Base-by-base conservation (phyloP, 2,797 vertebrate species). In the Molossus molossus region DNA sequence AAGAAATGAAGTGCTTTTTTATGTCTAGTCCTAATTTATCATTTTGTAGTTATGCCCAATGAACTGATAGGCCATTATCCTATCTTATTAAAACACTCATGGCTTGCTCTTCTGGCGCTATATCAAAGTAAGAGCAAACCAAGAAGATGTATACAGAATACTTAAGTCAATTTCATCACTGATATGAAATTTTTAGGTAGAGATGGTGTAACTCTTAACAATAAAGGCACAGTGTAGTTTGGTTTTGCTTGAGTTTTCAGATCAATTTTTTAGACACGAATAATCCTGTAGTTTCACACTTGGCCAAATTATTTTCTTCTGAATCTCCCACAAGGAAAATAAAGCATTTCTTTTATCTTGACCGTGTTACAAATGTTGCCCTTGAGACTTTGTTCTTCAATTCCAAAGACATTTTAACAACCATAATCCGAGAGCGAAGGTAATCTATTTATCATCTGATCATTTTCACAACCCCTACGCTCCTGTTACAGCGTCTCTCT, bases 221-320 rank as follows among this genome's bases (percentile, higher is more conserved):
- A 72, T 85, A 57, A 58, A 92, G 20, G 40, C 27, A 80, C 64
- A 94, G 67, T 58, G 29, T 21, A 29, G 58, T 77, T 92, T 53
- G 58, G 69, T 83, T 92, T 72, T 55, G 13, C 60, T 79, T 90
- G 70, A 60, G 64, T 83, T 95, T 96, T 85, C 64, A 93, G 37
- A 95, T 95, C 87, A 37, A 64, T 73, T 45, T 90, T 73, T 70
- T 72, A 90, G 82, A 89, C 25, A 82, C 76, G 53, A 72, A 73
- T 89, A 89, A 95, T 88, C 45, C 60, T 81, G 25, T 25, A 72
- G 77, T 90, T 94, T 90, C 79, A 23, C 91, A 91, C 92, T 87
- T 91, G 53, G 72, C 75, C 94, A 88, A 90, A 91, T 94, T 80
- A 90, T 92, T 97, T 93, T 97, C 94, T 93, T 91, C 53, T 58